Evolutionary conservation across 2,797 vertebrate genomes (phyloP).

Genomic region (Petrocephalus sullivani): DNA sequence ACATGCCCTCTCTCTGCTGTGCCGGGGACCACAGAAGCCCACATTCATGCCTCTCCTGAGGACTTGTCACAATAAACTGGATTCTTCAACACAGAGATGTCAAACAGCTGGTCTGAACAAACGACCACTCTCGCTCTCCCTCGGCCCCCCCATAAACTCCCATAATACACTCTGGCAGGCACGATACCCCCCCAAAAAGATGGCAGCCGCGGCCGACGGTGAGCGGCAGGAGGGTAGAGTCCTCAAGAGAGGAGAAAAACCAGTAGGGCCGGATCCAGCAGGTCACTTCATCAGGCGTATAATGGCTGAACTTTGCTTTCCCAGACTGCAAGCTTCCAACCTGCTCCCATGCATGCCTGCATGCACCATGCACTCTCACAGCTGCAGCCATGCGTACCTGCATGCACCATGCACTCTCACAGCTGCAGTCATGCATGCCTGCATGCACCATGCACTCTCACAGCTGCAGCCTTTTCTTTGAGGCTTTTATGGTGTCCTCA

Average conservation of each 20-base stretch:
- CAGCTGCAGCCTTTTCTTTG: background rate
- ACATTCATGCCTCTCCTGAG: conserved; percentile 33
- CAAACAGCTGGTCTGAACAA: conserved; percentile 41
- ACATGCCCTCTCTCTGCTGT: conserved; percentile 1
- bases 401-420: too few species aligned
- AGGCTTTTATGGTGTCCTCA: background rate
- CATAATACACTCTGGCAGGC: conserved; percentile 9
- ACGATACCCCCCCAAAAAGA: background rate
- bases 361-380: background rate
- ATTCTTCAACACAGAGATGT: conserved; percentile 36
- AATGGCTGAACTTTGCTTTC: conserved; percentile 38
- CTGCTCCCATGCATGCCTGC: background rate
- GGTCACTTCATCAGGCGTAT: conserved; percentile 1
- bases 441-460: background rate
- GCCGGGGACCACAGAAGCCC: conserved; percentile 20
- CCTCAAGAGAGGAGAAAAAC: background rate
- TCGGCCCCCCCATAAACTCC: conserved; percentile 6
- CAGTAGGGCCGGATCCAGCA: conserved; percentile 5
- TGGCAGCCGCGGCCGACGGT: background rate
- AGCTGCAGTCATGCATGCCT: too few species aligned
- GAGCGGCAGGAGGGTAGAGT: background rate
- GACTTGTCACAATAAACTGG: conserved; percentile 46
- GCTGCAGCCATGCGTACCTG: background rate
- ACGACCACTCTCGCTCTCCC: conserved; percentile 27
- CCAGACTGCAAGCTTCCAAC: conserved; percentile 12